Evolutionary conservation across 2,888 invertebrate species (phyloP).

Genomic region (Drosophila acutilabella): DNA sequence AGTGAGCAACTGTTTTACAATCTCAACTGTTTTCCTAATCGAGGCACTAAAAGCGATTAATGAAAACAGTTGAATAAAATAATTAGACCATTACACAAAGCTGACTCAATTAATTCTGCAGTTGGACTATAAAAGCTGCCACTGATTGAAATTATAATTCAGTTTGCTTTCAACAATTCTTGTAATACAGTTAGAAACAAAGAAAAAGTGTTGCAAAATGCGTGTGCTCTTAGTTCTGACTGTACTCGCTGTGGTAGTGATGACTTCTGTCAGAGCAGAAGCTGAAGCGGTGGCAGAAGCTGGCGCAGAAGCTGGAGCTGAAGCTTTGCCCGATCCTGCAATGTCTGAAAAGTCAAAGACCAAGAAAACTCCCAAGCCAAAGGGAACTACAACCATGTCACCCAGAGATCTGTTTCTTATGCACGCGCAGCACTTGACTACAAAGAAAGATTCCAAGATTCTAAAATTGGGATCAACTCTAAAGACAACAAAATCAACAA

Average conservation of each 20-base stretch:
- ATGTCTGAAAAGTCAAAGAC: slow-evolving; percentile 2
- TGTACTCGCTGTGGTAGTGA: neutral
- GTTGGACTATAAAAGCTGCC: slow-evolving; percentile 42
- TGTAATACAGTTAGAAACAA: slow-evolving; percentile 2
- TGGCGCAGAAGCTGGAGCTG: neutral
- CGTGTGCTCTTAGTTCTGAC: slow-evolving; percentile 24
- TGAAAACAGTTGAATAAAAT: slow-evolving; percentile 44
- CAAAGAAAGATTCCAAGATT: neutral
- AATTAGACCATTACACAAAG: neutral
- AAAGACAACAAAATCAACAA: neutral
- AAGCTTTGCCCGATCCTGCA: neutral
- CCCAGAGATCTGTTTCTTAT: slow-evolving; percentile 46
- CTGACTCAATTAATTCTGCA: slow-evolving; percentile 26
- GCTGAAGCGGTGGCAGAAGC: neutral
- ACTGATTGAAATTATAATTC: neutral
- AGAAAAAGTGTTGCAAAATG: slow-evolving; percentile 26
- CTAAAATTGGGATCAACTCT: neutral
- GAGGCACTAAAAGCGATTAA: neutral
- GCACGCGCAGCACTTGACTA: slow-evolving; percentile 27
- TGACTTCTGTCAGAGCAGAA: neutral
- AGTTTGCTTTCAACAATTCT: slow-evolving; percentile 31
- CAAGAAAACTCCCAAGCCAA: neutral
- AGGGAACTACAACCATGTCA: slow-evolving; percentile 30
- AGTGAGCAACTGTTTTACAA: slow-evolving; percentile 9
- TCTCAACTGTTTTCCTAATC: neutral